These are phyloP conservation scores for Chauna torquata DNA, from an alignment of 2,113 vertebrate genomes.

Conservation along the genomic window DNA sequence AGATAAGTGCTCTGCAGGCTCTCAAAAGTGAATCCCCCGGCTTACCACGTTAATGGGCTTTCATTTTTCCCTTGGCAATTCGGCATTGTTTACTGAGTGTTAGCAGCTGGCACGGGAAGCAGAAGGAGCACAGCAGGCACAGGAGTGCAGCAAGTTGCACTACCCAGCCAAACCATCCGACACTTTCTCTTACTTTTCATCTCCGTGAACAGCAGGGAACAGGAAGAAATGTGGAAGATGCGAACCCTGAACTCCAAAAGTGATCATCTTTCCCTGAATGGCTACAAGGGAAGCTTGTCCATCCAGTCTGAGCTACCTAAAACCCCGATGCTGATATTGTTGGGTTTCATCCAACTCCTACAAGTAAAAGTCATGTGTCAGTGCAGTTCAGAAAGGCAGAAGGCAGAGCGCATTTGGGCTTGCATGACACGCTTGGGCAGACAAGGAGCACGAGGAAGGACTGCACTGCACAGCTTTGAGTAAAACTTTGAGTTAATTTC, in stretches of 20 bases:
- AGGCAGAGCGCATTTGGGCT: neutral
- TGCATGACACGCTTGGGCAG: neutral
- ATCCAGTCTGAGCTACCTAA: neutral
- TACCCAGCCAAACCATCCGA: constrained; percentile 8
- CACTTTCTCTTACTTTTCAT: neutral
- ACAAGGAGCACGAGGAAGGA: neutral
- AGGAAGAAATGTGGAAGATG: neutral
- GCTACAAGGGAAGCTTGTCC: neutral
- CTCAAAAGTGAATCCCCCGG: constrained; percentile 63
- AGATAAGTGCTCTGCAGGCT: constrained; percentile 79
- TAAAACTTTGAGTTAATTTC: neutral
- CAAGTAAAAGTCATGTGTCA: neutral
- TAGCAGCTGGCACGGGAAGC: constrained; percentile 60
- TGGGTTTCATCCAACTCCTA: neutral
- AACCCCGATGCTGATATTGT: neutral
- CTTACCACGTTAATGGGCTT: constrained; percentile 77
- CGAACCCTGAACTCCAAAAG: neutral
- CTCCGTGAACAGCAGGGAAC: neutral
- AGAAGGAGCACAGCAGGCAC: constrained; percentile 8
- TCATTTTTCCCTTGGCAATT: constrained; percentile 75
- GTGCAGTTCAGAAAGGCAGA: neutral
- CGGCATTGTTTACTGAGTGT: constrained; percentile 55
- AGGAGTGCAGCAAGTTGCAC: neutral
- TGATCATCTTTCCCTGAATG: neutral
- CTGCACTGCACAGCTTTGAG: neutral